A percentile compares a stretch with the other conserved stretches of the same genome.
phyloP scores from a whole-genome alignment of 2,113 vertebrate genomes.

The Scalopus aquaticus region DNA sequence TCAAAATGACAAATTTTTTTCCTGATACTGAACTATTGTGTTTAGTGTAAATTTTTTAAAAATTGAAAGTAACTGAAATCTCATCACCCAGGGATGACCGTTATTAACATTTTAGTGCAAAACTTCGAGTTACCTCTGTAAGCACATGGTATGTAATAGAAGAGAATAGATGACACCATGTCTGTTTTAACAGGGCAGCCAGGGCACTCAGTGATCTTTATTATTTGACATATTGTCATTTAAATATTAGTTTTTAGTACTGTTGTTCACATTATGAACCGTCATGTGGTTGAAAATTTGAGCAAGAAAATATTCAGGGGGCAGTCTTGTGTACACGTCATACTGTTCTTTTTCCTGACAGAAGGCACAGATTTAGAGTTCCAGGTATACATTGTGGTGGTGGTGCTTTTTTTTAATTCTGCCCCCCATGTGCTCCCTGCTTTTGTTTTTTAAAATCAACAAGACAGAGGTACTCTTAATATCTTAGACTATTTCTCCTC shows the following conservation, averaged over 20 bases:
- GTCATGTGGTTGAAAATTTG: not conserved
- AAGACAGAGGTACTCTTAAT: not conserved
- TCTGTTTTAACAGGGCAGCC: not conserved
- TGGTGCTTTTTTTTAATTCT: not conserved
- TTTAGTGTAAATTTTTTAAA: not conserved
- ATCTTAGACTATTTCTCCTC: not conserved
- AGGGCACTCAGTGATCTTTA: not conserved
- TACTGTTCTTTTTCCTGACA: not conserved
- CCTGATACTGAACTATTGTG: not conserved
- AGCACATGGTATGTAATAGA: not conserved
- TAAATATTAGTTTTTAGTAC: not conserved
- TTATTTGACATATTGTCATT: not conserved
- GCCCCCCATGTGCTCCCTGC: too few species aligned
- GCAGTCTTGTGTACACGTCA: not conserved
- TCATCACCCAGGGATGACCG: not conserved
- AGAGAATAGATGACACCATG: not conserved
- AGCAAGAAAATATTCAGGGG: not conserved
- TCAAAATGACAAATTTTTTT: conserved; percentile 43
- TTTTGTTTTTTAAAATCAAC: not conserved
- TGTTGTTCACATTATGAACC: not conserved
- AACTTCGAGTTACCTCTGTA: not conserved
- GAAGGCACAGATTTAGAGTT: not conserved
- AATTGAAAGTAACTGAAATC: not conserved
- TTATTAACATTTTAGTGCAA: not conserved
- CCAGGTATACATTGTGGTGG: not conserved